phyloP scores from a whole-genome alignment of 2,113 vertebrate genomes.

The Actinemys pallida region DNA sequence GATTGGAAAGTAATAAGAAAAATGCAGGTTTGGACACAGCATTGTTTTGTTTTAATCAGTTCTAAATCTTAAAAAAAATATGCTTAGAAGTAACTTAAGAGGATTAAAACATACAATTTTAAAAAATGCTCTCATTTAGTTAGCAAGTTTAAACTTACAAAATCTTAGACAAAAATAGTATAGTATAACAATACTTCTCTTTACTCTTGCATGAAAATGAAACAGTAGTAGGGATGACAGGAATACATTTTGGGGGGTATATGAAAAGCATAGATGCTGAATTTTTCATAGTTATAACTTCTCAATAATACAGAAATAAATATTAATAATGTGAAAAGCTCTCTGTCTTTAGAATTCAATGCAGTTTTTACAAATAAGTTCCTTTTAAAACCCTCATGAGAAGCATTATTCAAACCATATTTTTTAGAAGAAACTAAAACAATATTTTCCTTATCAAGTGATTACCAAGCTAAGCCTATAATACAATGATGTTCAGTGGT shows the following conservation, averaged over 20 bases:
- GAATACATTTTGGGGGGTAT: neutral
- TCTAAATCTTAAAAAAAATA: slow-evolving; percentile 47
- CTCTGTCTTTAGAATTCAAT: slow-evolving; percentile 9
- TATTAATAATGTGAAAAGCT: neutral
- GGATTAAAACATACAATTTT: slow-evolving; percentile 6
- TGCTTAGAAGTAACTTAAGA: slow-evolving; percentile 25
- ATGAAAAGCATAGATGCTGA: slow-evolving; percentile 5
- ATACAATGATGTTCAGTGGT: neutral
- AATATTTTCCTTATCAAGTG: neutral
- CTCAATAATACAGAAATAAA: slow-evolving; percentile 20
- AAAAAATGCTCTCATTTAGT: neutral
- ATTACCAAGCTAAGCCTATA: neutral
- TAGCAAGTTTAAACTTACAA: neutral
- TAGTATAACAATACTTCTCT: slow-evolving; percentile 18
- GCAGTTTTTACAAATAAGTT: slow-evolving; percentile 23
- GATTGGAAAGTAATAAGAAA: slow-evolving; percentile 67
- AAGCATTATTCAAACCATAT: slow-evolving; percentile 17
- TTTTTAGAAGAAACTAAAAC: neutral
- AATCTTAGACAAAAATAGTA: neutral
- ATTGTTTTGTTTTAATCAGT: slow-evolving; percentile 71
- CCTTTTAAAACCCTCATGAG: neutral
- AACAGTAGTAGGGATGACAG: neutral
- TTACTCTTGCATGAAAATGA: neutral
- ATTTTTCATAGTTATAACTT: neutral
- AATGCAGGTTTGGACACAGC: slow-evolving; percentile 62